Evolutionary conservation across 2,797 vertebrate genomes (phyloP), one percentile per base, ranked within the genome.

Genomic region (Enteromius trimaculatus): DNA sequence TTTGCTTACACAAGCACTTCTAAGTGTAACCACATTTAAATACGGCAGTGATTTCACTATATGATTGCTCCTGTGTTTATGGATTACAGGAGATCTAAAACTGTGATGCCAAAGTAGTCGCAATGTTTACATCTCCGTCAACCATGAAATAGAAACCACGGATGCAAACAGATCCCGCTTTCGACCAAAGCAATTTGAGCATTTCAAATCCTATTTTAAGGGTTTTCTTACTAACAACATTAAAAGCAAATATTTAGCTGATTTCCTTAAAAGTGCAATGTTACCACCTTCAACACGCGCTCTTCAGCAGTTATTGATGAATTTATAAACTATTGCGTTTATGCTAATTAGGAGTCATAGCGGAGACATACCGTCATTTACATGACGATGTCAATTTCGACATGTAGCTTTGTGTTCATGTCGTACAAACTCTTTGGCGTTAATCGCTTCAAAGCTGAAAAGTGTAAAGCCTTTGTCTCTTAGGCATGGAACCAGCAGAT

Each of bases 401-500:
- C 6, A 75, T 34, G 21, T 71, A 26, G 66, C 70, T 39, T 34
- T 39, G 29, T 29, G 44, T 31, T 39, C 23, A 53, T 19, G 16
- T 1, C 16, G 47, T 75, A 66, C 49, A 31, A 34, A 58, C n/a
- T 64, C 26, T 26, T 26, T 51, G 55, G 26, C 62, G 29, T 75
- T 23, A 77, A 70, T 80, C 14, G 17, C 47, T 55, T 84, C 47
- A 80, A 64, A 79, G 76, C 68, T 39, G 19, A 53, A 37, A 37
- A 65, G 26, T 85, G 17, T 51, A 51, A 77, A 70, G 39, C 71
- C 53, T 51, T 70, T 71, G 72, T 79, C 37, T 64, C 53, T 39
- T 85, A 37, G 39, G 11, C 66, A 53, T 47, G 29, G 21, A 71
- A 62, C 62, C 21, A 17, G 62, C 51, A 29, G 29, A 84, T 80